phyloP scores from a whole-genome alignment of 2,888 invertebrate species.

The Chrysodeixis includens region DNA sequence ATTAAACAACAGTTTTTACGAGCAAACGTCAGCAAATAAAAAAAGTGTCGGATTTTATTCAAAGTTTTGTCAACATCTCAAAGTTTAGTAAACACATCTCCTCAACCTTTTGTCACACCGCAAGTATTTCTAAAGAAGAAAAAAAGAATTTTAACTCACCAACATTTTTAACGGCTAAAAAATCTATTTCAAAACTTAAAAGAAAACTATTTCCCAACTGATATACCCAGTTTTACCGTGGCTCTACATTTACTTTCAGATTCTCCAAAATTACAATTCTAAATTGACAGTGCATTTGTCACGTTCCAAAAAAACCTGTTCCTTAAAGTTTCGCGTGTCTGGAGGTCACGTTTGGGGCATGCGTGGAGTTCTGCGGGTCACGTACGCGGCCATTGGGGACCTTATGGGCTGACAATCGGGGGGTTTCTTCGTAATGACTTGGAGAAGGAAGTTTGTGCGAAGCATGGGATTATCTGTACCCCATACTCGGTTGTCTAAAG shows the following conservation, averaged over 20 bases:
- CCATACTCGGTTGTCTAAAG: constrained; percentile 11
- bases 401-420: constrained; percentile 41
- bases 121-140: too few species aligned
- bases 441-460: constrained; percentile 46
- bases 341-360: constrained; percentile 48
- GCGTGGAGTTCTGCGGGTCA: constrained; percentile 44
- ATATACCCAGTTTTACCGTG: too few species aligned
- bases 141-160: too few species aligned
- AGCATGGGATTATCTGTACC: constrained; percentile 47
- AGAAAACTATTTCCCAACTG: too few species aligned
- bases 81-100: too few species aligned
- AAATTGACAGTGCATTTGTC: constrained; percentile 32
- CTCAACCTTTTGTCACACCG: too few species aligned
- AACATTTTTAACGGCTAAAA: too few species aligned
- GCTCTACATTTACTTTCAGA: too few species aligned
- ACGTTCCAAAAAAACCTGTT: constrained; percentile 40
- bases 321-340: constrained; percentile 21
- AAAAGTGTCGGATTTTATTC: not conserved
- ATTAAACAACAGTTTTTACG: not conserved
- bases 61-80: not conserved
- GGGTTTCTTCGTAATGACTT: constrained; percentile 51
- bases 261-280: not conserved
- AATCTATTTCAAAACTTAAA: too few species aligned
- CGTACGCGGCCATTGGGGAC: constrained; percentile 48
- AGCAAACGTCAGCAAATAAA: not conserved